These are phyloP conservation scores for Choristoneura fumiferana DNA, from an alignment of 1,140 invertebrate genomes.

Conservation along the genomic window DNA sequence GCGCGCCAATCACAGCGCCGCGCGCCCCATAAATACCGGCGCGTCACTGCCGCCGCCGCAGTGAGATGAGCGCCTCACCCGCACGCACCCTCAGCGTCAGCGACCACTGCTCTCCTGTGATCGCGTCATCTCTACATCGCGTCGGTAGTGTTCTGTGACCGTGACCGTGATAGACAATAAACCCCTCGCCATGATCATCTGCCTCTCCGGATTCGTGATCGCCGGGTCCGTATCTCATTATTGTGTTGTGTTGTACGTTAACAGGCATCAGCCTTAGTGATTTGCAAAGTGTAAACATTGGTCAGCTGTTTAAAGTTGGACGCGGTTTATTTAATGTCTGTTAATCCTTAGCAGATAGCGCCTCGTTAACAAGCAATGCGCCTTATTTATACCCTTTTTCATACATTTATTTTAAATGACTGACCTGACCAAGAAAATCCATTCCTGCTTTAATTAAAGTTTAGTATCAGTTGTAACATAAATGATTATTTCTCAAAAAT, in stretches of 20 bases:
- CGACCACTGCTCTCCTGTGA: too few species aligned
- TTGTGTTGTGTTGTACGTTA: conserved; percentile 6
- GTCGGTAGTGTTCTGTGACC: conserved; percentile 16
- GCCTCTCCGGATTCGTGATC: conserved; percentile 74
- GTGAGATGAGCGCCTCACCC: not conserved
- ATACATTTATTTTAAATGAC: too few species aligned
- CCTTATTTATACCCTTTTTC: too few species aligned
- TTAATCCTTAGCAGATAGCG: too few species aligned
- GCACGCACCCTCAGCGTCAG: not conserved
- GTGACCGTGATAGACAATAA: too few species aligned
- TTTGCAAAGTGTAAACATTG: not conserved
- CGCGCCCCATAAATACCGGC: conserved; percentile 25
- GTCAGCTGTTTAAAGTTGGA: conserved; percentile 10
- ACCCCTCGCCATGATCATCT: conserved; percentile 63
- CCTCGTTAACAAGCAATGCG: too few species aligned
- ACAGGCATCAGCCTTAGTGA: not conserved
- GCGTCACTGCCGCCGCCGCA: not conserved
- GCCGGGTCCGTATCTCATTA: conserved; percentile 56
- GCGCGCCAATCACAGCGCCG: conserved; percentile 26
- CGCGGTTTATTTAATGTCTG: too few species aligned
- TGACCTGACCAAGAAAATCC: too few species aligned
- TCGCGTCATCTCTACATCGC: too few species aligned
- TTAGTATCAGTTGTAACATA: too few species aligned
- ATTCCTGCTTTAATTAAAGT: too few species aligned
- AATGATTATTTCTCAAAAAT: too few species aligned